These are phyloP conservation scores for Hetaerina titia DNA, from an alignment of 2,888 invertebrate species.

Conservation along the genomic window DNA sequence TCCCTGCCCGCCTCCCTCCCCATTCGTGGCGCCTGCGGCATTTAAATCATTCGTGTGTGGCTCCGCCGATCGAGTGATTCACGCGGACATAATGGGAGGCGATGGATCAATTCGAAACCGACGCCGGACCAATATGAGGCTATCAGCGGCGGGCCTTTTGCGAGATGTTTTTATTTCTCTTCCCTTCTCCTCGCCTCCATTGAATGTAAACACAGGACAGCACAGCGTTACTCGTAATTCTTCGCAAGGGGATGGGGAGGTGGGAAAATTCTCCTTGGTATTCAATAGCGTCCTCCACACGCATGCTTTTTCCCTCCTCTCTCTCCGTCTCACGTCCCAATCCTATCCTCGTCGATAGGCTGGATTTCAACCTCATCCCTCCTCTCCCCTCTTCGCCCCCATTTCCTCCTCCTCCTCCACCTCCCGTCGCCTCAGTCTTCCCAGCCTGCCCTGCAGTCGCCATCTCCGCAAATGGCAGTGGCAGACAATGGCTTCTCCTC, in stretches of 20 bases:
- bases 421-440: not conserved
- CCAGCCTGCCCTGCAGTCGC: not conserved
- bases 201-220: not conserved
- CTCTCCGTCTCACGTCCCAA: not conserved
- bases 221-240: not conserved
- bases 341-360: not conserved
- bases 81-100: not conserved
- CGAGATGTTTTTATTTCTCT: not conserved
- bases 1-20: not conserved
- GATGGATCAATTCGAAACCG: not conserved
- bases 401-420: not conserved
- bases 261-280: constrained; percentile 24
- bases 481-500: constrained; percentile 41
- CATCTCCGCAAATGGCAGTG: constrained; percentile 51
- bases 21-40: not conserved
- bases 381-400: not conserved
- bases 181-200: not conserved
- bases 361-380: not conserved
- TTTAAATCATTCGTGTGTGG: not conserved
- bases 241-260: not conserved
- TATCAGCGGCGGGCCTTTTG: not conserved
- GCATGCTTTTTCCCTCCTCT: not conserved
- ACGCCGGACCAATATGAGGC: not conserved
- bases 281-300: not conserved
- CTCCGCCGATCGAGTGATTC: not conserved